phyloP scores from a whole-genome alignment of 2,113 vertebrate species.

The Ptilorrhoa leucosticta region DNA sequence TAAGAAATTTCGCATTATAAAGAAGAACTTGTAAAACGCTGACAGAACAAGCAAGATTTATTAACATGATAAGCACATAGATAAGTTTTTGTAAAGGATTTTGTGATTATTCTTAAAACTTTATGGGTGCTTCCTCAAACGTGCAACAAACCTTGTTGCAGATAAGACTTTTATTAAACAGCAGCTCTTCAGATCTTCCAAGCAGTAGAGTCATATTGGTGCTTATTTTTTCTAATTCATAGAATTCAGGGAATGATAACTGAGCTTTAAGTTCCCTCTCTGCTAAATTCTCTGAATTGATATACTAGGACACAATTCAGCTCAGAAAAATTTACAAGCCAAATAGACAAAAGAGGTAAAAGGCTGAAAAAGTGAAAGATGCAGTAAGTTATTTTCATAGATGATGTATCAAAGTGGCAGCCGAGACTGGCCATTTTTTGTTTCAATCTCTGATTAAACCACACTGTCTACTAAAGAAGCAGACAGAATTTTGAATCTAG shows the following conservation, averaged over 20 bases:
- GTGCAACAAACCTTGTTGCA: not conserved
- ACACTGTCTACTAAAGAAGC: not conserved
- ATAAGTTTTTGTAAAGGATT: not conserved
- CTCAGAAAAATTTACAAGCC: not conserved
- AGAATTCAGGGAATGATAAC: not conserved
- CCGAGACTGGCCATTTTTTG: not conserved
- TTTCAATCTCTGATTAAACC: not conserved
- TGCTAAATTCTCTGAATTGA: not conserved
- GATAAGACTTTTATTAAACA: not conserved
- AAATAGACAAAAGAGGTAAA: not conserved
- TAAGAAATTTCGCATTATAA: not conserved
- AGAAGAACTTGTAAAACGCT: not conserved
- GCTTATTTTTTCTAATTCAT: not conserved
- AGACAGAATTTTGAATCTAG: not conserved
- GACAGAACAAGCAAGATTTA: not conserved
- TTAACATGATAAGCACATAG: not conserved
- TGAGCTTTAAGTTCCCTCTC: not conserved
- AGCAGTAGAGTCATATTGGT: not conserved
- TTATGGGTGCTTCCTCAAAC: not conserved
- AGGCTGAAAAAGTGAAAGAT: not conserved
- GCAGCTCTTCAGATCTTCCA: not conserved
- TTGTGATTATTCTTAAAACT: not conserved
- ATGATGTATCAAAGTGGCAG: not conserved
- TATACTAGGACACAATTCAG: not conserved
- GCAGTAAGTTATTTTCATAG: not conserved